Percentiles rank a stretch among this genome's conserved stretches.
These are phyloP conservation scores for Drosophila melanogaster DNA, from an alignment of 1,140 invertebrate genomes.

Conservation along the genomic window DNA sequence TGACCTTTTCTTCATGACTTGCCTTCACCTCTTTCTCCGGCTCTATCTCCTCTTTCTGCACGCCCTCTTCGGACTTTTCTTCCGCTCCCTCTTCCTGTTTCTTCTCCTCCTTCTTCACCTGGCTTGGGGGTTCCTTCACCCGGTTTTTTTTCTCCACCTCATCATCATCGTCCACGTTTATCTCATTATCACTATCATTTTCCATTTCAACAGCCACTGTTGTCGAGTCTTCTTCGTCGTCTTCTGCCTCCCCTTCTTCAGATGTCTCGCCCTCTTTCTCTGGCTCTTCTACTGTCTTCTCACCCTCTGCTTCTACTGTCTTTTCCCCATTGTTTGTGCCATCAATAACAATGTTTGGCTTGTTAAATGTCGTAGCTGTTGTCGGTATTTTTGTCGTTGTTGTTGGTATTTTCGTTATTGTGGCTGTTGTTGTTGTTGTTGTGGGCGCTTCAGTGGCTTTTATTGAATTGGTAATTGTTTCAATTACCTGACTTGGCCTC, in stretches of 20 bases:
- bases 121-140: slow-evolving; percentile 42
- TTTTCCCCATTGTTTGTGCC: slow-evolving; percentile 33
- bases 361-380: slow-evolving; percentile 16
- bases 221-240: slow-evolving; percentile 15
- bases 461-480: slow-evolving; percentile 65
- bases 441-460: slow-evolving; percentile 37
- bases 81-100: background rate
- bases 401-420: slow-evolving; percentile 3
- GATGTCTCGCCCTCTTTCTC: slow-evolving; percentile 8
- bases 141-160: slow-evolving; percentile 20
- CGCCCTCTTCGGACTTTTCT: background rate
- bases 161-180: slow-evolving; percentile 67
- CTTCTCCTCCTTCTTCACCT: slow-evolving; percentile 1
- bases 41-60: background rate
- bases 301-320: background rate
- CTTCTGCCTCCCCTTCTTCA: slow-evolving; percentile 10
- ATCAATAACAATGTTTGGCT: slow-evolving; percentile 34
- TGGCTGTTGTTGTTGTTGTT: slow-evolving; percentile 15
- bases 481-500: slow-evolving; percentile 68
- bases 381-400: slow-evolving; percentile 27
- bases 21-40: slow-evolving; percentile 11
- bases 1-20: slow-evolving; percentile 2
- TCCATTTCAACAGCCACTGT: slow-evolving; percentile 44
- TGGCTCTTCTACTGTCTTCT: slow-evolving; percentile 4
- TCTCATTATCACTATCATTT: slow-evolving; percentile 70